Evolutionary conservation across 1,140 invertebrate genomes (phyloP), one percentile per base, ranked within the genome.

Genomic region (Cecropterus lyciades): DNA sequence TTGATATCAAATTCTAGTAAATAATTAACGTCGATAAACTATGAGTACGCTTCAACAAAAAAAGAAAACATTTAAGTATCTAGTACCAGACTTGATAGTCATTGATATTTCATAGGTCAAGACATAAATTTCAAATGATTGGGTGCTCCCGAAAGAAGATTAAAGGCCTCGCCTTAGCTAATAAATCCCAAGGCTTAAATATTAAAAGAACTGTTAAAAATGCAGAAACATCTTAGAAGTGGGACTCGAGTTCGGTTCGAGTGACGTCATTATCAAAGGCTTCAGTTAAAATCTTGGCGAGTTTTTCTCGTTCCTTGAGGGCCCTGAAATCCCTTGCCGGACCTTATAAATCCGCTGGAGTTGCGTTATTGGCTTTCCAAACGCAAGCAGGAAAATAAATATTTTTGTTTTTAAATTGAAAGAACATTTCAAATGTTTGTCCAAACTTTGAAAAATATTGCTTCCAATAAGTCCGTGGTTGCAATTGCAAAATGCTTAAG

Each of bases 141-240:
- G 24, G 3, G n/a, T 53, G 4, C 1, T 14, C 13, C 1, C 15
- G 13, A 40, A 51, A 40, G 20, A 62, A 62, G 45, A 62, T 62
- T 62, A 33, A 60, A 60, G 27, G 27, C 56, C 27, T 14, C 14
- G 24, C 56, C 43, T 48, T 11, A 30, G 43, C 43, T 48, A 60
- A 48, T 60, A 60, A 60, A 60, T 57, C 42, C 16, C 14, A 49
- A 13, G 16, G 46, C 30, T 40, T 49, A 24, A 62, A 62, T 62
- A 62, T 62, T 62, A 49, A 62, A 40, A 49, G 59, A 62, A 62
- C 59, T 51, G 53, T 62, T 49, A 62, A 62, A 62, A 62, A 62
- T 40, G 30, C 16, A 56, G 17, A 56, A 56, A 56, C 53, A 56
- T 56, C 53, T 24, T n/a, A n/a, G n/a, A 40, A 56, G 53, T 24